Base-by-base conservation (phyloP, 2,113 vertebrate species). In the Syrrhaptes paradoxus region DNA sequence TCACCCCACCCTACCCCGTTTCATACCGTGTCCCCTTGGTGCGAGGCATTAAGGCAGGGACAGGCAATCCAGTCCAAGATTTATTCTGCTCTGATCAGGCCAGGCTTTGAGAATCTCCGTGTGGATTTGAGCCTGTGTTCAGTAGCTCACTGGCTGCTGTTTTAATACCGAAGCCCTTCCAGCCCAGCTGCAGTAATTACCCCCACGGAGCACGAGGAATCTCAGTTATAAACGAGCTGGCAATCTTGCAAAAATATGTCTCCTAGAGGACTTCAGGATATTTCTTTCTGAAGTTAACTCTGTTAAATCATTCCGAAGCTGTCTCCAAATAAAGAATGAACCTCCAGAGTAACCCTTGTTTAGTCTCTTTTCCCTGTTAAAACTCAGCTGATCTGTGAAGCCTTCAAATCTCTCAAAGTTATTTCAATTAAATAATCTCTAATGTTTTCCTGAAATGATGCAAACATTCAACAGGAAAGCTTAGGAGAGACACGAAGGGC, bases 271-370 rank as follows among this genome's bases (percentile, higher is more conserved):
- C 84, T 97, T 91, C 21, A 79, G 70, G 72, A 92, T 86, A 92
- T 93, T 96, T 97, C 87, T 91, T 93, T 93, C 75, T 63, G 66
- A 89, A 91, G 92, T 94, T 95, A 97, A 95, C 94, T 68, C 94
- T 90, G 88, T 91, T 97, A 97, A 97, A 97, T 97, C 81, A 94
- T 95, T 91, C 87, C 55, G 93, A 91, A 95, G 62, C 90, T 91
- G 66, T 91, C 89, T 92, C 87, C 85, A 90, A 90, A 93, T 91
- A 92, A 90, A 94, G 70, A 96, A 86, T 76, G 78, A 91, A 75
- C 84, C 58, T 89, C 81, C 43, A 86, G 46, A 81, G 62, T 85
- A 96, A 92, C 85, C 48, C 51, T 90, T 95, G 51, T 96, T 95
- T 62, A 62, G 45, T 73, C 51, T 61, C 38, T 85, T 95, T 93